phyloP scores from a whole-genome alignment of 2,888 invertebrate genomes.

The Drosophila mercatorum region DNA sequence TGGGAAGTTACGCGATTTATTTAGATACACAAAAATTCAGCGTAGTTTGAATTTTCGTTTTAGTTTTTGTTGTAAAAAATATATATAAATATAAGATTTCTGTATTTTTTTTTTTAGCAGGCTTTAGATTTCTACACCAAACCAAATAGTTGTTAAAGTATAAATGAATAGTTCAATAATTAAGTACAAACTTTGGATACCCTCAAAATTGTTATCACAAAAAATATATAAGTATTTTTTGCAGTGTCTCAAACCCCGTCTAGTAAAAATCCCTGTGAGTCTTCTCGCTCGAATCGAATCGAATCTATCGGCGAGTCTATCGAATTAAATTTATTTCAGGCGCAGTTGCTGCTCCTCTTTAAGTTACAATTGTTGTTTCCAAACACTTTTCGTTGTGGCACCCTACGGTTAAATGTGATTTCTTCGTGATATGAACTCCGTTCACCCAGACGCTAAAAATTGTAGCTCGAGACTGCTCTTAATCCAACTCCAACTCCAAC shows the following conservation, averaged over 20 bases:
- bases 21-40: constrained; percentile 71
- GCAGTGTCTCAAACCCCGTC: constrained; percentile 23
- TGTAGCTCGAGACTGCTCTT: constrained; percentile 5
- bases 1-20: constrained; percentile 65
- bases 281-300: constrained; percentile 23
- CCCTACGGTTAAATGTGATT: constrained; percentile 19
- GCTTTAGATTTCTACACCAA: constrained; percentile 39
- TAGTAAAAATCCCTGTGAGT: constrained; percentile 70
- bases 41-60: constrained; percentile 45
- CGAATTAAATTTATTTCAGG: constrained; percentile 34
- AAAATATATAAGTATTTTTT: constrained; percentile 46
- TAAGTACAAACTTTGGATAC: constrained; percentile 69
- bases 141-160: constrained; percentile 27
- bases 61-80: constrained; percentile 36
- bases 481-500: constrained; percentile 3
- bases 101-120: constrained; percentile 27
- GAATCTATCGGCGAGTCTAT: constrained; percentile 19
- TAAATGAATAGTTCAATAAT: constrained; percentile 48
- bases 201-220: constrained; percentile 58
- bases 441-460: constrained; percentile 33
- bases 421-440: constrained; percentile 67
- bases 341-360: constrained; percentile 26
- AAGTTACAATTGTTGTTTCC: constrained; percentile 28
- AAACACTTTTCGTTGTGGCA: constrained; percentile 46
- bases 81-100: constrained; percentile 60